Evolutionary conservation across 2,113 vertebrate species (phyloP).

Genomic region (Vanacampus margaritifer): DNA sequence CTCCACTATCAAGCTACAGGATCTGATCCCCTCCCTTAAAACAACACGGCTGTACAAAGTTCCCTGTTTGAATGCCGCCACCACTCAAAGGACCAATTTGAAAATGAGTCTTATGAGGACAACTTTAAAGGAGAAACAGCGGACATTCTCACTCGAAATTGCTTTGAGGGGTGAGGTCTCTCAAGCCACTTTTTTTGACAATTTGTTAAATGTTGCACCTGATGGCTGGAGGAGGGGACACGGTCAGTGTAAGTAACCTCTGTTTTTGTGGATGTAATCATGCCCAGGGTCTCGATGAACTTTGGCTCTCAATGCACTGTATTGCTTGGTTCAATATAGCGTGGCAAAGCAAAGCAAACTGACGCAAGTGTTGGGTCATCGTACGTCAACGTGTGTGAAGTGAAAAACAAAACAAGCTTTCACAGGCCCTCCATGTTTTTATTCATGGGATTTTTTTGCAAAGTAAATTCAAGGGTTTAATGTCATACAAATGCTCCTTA

Average conservation of each 20-base stretch:
- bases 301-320: slow-evolving; percentile 50
- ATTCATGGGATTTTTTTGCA: slow-evolving; percentile 42
- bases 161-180: not conserved
- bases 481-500: slow-evolving; percentile 30
- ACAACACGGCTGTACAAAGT: slow-evolving; percentile 5
- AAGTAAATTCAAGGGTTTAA: slow-evolving; percentile 47
- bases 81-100: slow-evolving; percentile 9
- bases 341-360: slow-evolving; percentile 22
- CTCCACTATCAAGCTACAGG: slow-evolving; percentile 25
- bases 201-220: slow-evolving; percentile 46
- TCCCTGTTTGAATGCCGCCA: slow-evolving; percentile 23
- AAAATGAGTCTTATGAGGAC: slow-evolving; percentile 14
- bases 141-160: not conserved
- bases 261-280: slow-evolving; percentile 46
- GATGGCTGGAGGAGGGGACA: slow-evolving; percentile 10
- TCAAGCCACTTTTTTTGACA: slow-evolving; percentile 14
- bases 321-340: slow-evolving; percentile 24
- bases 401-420: slow-evolving; percentile 44
- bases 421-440: slow-evolving; percentile 32
- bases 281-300: slow-evolving; percentile 59
- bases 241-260: slow-evolving; percentile 51
- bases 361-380: slow-evolving; percentile 31
- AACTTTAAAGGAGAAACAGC: not conserved
- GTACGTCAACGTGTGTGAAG: slow-evolving; percentile 47
- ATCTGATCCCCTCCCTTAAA: slow-evolving; percentile 23